These are phyloP conservation scores for Lasioglossum lativentre DNA, from an alignment of 2,888 invertebrate species.

Conservation along the genomic window DNA sequence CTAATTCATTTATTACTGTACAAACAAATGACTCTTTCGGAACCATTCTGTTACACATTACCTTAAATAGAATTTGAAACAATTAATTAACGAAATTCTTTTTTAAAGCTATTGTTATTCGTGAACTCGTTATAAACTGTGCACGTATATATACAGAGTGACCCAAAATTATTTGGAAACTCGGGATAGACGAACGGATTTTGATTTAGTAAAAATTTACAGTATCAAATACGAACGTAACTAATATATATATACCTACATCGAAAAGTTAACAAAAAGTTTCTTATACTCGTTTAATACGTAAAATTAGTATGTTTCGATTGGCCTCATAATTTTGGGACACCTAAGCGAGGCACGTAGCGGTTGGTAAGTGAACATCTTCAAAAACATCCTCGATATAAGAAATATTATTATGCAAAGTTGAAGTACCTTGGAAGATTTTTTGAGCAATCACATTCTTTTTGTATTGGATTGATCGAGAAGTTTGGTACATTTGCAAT, in stretches of 20 bases:
- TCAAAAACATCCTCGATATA: not conserved
- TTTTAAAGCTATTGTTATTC: slow-evolving; percentile 21
- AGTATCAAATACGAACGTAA: not conserved
- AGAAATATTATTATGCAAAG: slow-evolving; percentile 12
- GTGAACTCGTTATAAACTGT: not conserved
- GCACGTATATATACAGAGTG: not conserved
- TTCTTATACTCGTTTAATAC: not conserved
- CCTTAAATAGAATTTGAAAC: not conserved
- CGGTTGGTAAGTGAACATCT: not conserved
- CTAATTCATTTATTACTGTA: slow-evolving; percentile 15
- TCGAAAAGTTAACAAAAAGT: not conserved
- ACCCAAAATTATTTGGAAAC: slow-evolving; percentile 5
- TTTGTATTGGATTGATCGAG: not conserved
- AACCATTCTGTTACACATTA: not conserved
- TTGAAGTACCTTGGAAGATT: slow-evolving; percentile 6
- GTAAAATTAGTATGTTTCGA: not conserved
- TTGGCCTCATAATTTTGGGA: slow-evolving; percentile 2
- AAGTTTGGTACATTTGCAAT: not conserved
- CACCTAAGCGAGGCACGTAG: not conserved
- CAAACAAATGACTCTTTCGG: slow-evolving; percentile 7
- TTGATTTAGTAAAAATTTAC: not conserved
- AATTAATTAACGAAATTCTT: not conserved
- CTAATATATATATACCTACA: not conserved
- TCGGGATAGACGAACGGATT: not conserved
- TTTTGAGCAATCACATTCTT: not conserved